A percentile compares a stretch with the other conserved stretches of the same genome.
phyloP scores from a whole-genome alignment of 2,888 invertebrate genomes.

The Elysia crispata region DNA sequence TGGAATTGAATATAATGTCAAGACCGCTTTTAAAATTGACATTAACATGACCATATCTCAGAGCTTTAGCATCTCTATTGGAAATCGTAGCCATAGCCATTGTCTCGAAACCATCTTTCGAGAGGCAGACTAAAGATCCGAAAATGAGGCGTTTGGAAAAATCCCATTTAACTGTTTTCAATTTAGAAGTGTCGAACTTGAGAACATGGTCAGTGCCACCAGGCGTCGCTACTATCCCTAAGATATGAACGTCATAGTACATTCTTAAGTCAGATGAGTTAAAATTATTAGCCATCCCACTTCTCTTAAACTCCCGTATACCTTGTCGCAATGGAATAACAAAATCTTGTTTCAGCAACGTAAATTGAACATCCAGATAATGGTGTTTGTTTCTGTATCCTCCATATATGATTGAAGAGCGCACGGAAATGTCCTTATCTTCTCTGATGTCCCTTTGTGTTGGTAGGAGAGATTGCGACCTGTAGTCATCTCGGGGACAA shows the following conservation, averaged over 20 bases:
- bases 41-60: slow-evolving; percentile 60
- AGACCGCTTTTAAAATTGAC: slow-evolving; percentile 59
- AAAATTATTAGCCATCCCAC: background rate
- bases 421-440: slow-evolving; percentile 19
- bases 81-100: slow-evolving; percentile 83
- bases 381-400: slow-evolving; percentile 81
- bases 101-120: slow-evolving; percentile 84
- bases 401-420: slow-evolving; percentile 77
- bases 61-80: slow-evolving; percentile 62
- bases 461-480: slow-evolving; percentile 41
- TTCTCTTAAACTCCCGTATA: slow-evolving; percentile 34
- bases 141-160: slow-evolving; percentile 82
- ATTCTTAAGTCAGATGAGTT: slow-evolving; percentile 42
- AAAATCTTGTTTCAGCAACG: slow-evolving; percentile 49
- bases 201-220: slow-evolving; percentile 63
- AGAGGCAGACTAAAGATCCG: slow-evolving; percentile 86
- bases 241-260: slow-evolving; percentile 68
- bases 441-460: slow-evolving; percentile 37
- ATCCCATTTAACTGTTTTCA: slow-evolving; percentile 73
- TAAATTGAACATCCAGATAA: slow-evolving; percentile 49
- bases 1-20: slow-evolving; percentile 48
- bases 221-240: slow-evolving; percentile 56
- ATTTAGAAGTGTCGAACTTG: slow-evolving; percentile 52
- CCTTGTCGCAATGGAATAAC: slow-evolving; percentile 44
- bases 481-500: slow-evolving; percentile 45